phyloP scores from a whole-genome alignment of 35 echinoderm and acorn worm species.

The Anneissia japonica region DNA sequence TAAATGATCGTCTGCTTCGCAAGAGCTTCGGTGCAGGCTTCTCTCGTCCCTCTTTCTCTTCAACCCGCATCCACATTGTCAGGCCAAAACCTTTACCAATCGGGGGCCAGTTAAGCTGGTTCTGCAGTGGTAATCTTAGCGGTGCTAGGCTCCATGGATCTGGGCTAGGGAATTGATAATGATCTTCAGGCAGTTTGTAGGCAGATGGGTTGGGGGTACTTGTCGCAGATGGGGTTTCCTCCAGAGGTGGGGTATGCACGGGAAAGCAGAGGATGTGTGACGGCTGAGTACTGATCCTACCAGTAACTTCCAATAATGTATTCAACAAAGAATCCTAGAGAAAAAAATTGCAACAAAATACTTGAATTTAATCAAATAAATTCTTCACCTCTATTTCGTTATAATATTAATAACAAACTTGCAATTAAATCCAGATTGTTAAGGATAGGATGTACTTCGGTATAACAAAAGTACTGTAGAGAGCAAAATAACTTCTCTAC shows the following conservation, averaged over 20 bases:
- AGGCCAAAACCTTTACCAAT: slow-evolving; percentile 55
- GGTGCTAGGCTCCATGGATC: slow-evolving; percentile 53
- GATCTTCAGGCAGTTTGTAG: not conserved
- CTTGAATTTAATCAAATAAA: not conserved
- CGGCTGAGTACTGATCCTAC: not conserved
- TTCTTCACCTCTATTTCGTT: no score
- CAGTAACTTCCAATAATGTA: not conserved
- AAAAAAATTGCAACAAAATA: not conserved
- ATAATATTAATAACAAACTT: no score
- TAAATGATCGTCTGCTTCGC: not conserved
- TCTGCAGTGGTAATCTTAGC: slow-evolving; percentile 42
- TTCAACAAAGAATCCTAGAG: not conserved
- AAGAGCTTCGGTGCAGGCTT: not conserved
- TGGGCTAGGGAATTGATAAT: not conserved
- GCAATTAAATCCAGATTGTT: no score
- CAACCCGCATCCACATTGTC: slow-evolving; percentile 67
- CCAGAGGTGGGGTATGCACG: not conserved
- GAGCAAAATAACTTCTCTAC: no score
- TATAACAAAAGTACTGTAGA: no score
- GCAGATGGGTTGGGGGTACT: not conserved
- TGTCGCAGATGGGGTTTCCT: not conserved
- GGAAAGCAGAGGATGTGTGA: slow-evolving; percentile 9
- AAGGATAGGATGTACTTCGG: no score
- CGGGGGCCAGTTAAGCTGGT: slow-evolving; percentile 52
- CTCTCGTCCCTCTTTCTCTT: slow-evolving; percentile 36